phyloP scores from a whole-genome alignment of 2,888 invertebrate species.

The Polydrusus tereticollis region DNA sequence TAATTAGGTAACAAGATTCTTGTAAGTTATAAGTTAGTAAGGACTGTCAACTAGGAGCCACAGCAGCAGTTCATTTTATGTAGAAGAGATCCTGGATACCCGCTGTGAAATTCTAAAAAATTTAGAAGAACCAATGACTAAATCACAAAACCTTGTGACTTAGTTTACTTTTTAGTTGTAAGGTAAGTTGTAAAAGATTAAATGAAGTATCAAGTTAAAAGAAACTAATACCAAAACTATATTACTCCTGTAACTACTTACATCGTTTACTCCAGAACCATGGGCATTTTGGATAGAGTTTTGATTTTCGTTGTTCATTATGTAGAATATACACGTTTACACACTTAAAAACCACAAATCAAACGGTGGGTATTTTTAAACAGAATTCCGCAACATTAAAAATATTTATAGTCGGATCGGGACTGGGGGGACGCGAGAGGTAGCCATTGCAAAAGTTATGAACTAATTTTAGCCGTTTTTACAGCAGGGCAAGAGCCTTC shows the following conservation, averaged over 20 bases:
- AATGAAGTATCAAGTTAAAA: too few relatives aligned
- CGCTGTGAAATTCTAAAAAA: too few relatives aligned
- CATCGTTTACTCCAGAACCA: conserved; percentile 70
- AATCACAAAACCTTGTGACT: too few relatives aligned
- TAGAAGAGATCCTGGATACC: too few relatives aligned
- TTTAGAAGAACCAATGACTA: too few relatives aligned
- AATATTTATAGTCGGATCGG: conserved; percentile 70
- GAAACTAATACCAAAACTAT: neutral
- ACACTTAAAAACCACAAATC: conserved; percentile 10
- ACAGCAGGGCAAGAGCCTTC: neutral
- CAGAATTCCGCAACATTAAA: conserved; percentile 66
- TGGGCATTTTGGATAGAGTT: conserved; percentile 69
- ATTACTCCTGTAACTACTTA: conserved; percentile 54
- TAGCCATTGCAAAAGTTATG: conserved; percentile 56
- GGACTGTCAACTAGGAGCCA: too few relatives aligned
- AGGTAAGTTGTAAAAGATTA: too few relatives aligned
- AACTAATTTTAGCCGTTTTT: conserved; percentile 51
- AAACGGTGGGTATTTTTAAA: conserved; percentile 42
- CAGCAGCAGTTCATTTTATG: too few relatives aligned
- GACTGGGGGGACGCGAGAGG: conserved; percentile 70
- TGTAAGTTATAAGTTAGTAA: too few relatives aligned
- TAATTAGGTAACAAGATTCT: too few relatives aligned
- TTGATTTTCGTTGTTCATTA: conserved; percentile 72
- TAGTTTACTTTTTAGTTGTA: too few relatives aligned
- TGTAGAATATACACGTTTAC: conserved; percentile 22